A percentile compares a stretch with the other conserved stretches of the same genome.
Evolutionary conservation across 1,140 invertebrate genomes (phyloP).

Genomic region (Drosophila ercepeae): DNA sequence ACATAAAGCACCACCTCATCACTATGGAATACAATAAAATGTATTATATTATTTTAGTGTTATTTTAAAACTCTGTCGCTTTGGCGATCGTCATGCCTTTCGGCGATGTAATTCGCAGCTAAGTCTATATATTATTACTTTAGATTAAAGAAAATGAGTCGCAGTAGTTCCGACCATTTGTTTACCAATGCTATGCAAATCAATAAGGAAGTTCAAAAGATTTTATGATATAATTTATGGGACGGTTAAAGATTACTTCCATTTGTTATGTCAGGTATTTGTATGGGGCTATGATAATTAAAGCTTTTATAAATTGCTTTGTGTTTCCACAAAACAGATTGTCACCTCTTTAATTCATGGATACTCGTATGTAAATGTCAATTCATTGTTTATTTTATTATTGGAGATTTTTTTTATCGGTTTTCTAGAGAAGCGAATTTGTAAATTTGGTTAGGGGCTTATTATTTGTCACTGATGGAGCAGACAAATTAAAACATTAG

Average conservation of each 20-base stretch:
- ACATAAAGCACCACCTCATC: constrained; percentile 43
- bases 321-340: constrained; percentile 29
- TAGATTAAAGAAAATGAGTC: constrained; percentile 50
- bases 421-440: constrained; percentile 2
- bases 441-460: not conserved
- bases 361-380: constrained; percentile 26
- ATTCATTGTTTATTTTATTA: constrained; percentile 3
- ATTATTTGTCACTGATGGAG: constrained; percentile 20
- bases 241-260: constrained; percentile 21
- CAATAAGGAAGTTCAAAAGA: constrained; percentile 55
- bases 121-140: constrained; percentile 44
- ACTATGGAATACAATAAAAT: constrained; percentile 35
- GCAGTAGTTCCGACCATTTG: constrained; percentile 38
- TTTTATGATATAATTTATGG: constrained; percentile 56
- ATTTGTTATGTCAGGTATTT: constrained; percentile 40
- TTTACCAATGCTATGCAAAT: constrained; percentile 46
- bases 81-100: constrained; percentile 4
- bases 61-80: not conserved
- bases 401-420: not conserved
- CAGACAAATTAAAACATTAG: constrained; percentile 1
- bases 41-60: constrained; percentile 35
- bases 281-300: constrained; percentile 23
- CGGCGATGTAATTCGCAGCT: constrained; percentile 32
- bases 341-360: constrained; percentile 27
- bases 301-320: constrained; percentile 39